Evolutionary conservation across 1,140 invertebrate genomes (phyloP).

Genomic region (Rhyzopertha dominica): DNA sequence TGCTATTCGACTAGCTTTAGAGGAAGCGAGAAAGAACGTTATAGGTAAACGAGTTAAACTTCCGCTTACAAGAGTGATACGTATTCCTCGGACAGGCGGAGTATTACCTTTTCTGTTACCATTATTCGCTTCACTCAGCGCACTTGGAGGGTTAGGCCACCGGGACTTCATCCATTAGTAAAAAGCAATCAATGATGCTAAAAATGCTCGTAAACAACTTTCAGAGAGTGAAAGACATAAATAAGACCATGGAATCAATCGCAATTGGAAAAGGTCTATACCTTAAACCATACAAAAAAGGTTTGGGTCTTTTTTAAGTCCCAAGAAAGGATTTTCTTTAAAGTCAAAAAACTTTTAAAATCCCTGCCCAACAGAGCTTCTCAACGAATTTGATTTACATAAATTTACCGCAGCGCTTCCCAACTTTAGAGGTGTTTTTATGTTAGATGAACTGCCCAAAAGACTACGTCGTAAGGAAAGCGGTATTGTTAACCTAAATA

Average conservation of each 20-base stretch:
- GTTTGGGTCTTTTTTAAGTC: conserved; percentile 21
- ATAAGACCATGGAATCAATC: conserved; percentile 36
- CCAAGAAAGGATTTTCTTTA: conserved; percentile 3
- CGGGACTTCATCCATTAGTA: conserved; percentile 35
- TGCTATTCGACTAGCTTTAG: too few species aligned
- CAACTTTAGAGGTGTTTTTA: conserved; percentile 38
- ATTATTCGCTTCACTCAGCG: conserved; percentile 41
- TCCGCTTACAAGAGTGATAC: conserved; percentile 38
- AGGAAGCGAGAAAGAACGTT: too few species aligned
- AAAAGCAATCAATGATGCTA: conserved; percentile 38
- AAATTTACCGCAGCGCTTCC: conserved; percentile 25
- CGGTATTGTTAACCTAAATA: conserved; percentile 37
- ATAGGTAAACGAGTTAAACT: too few species aligned
- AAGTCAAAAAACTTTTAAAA: conserved; percentile 25
- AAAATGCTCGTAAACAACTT: conserved; percentile 31
- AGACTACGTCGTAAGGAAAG: conserved; percentile 23
- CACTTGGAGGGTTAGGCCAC: conserved; percentile 36
- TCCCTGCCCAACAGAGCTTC: conserved; percentile 19
- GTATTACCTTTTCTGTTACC: conserved; percentile 39
- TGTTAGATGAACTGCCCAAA: conserved; percentile 29
- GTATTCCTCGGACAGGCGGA: conserved; percentile 40
- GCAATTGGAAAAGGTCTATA: conserved; percentile 39
- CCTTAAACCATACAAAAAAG: conserved; percentile 40
- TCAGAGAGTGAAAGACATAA: conserved; percentile 37
- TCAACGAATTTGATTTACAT: conserved; percentile 30